Conservation (phyloP, 2,888 invertebrate genomes). For the Eurytoma californica region DNA sequence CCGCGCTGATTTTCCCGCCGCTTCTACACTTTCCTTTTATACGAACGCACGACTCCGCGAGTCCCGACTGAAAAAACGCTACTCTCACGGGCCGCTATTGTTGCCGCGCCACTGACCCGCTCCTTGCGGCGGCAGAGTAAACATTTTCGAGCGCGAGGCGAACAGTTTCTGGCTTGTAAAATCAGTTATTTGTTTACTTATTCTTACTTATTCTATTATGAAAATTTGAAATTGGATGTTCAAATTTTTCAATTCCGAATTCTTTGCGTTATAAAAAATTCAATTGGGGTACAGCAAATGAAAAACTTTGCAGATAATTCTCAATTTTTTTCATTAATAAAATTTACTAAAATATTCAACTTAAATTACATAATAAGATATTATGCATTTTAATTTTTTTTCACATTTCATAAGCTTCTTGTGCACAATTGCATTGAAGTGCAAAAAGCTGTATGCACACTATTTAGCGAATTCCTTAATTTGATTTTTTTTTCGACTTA, state of each 20-base stretch:
- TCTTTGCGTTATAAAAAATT: neutral
- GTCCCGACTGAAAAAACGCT: neutral
- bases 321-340: constrained; percentile 27
- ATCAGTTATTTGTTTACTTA: too few relatives aligned
- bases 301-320: neutral
- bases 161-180: too few relatives aligned
- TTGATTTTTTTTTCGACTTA: neutral
- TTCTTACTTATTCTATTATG: too few relatives aligned
- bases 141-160: neutral
- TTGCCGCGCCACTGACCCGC: neutral
- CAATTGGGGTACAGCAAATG: constrained; percentile 23
- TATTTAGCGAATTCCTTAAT: neutral
- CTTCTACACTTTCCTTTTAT: constrained; percentile 46
- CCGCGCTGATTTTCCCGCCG: neutral
- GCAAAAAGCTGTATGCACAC: neutral
- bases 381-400: constrained; percentile 30
- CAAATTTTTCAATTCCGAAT: too few relatives aligned
- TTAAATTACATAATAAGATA: constrained; percentile 28
- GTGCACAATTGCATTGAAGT: constrained; percentile 11
- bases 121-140: neutral
- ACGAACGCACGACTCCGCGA: neutral
- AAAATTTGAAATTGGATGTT: too few relatives aligned
- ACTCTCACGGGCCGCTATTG: constrained; percentile 18
- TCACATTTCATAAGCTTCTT: constrained; percentile 16
- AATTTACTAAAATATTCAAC: constrained; percentile 33